Conservation (phyloP, 2,113 vertebrate genomes). For the Paratilapia polleni region DNA sequence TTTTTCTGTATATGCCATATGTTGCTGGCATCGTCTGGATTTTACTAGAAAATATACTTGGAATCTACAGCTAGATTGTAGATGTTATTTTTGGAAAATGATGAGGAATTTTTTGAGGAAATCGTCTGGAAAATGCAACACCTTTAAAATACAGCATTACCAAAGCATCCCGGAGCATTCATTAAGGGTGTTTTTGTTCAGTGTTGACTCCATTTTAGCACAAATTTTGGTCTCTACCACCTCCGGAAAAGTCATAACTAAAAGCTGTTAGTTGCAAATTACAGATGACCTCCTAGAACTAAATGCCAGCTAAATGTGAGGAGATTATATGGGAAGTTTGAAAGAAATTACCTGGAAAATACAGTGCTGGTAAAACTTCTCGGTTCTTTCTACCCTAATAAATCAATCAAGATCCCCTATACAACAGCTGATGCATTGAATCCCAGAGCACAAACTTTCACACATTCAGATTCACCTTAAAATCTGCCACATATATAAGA, state of each 20-base stretch:
- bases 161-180: neutral
- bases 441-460: neutral
- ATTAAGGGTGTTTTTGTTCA: neutral
- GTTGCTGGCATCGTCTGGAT: neutral
- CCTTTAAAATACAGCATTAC: neutral
- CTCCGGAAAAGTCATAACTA: neutral
- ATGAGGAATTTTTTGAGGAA: neutral
- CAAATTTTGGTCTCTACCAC: neutral
- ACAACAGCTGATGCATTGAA: neutral
- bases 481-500: neutral
- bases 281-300: fast-evolving
- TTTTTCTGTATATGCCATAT: neutral
- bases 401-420: neutral
- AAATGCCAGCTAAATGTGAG: fast-evolving
- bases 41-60: neutral
- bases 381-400: neutral
- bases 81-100: neutral
- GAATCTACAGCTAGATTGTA: neutral
- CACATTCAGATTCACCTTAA: fast-evolving
- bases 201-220: neutral
- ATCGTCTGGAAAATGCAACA: neutral
- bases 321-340: neutral
- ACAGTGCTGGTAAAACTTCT: neutral
- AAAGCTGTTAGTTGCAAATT: neutral
- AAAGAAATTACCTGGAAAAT: fast-evolving